A percentile compares a stretch with the other conserved stretches of the same genome.
Evolutionary conservation across 2,888 invertebrate genomes (phyloP).

Genomic region (Nebria salina): DNA sequence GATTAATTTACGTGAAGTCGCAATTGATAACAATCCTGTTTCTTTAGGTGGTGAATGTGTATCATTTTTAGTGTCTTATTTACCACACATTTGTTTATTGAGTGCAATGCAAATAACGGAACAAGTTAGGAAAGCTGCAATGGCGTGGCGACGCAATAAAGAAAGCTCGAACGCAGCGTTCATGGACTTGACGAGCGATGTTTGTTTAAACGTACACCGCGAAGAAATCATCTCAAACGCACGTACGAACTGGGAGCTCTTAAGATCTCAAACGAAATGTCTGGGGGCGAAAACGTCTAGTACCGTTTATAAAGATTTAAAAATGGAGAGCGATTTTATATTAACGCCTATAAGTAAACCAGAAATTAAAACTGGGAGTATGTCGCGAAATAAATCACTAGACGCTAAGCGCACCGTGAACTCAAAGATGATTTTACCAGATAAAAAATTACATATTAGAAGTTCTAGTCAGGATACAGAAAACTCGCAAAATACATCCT

Average conservation of each 20-base stretch:
- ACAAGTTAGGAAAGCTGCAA: conserved; percentile 79
- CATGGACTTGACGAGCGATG: conserved; percentile 70
- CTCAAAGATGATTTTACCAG: conserved; percentile 62
- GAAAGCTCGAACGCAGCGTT: conserved; percentile 76
- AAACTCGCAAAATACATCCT: conserved; percentile 69
- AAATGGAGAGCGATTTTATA: conserved; percentile 61
- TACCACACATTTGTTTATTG: conserved; percentile 76
- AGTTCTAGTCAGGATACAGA: conserved; percentile 72
- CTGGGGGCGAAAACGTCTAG: conserved; percentile 61
- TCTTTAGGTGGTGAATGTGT: conserved; percentile 83
- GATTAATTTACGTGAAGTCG: conserved; percentile 79
- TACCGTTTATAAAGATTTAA: conserved; percentile 56
- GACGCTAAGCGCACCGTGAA: conserved; percentile 36
- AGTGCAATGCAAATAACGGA: conserved; percentile 84
- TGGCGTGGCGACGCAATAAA: conserved; percentile 82
- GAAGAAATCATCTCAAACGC: conserved; percentile 88
- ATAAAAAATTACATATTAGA: conserved; percentile 66
- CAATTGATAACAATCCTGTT: conserved; percentile 87
- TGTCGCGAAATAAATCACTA: conserved; percentile 46
- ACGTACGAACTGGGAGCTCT: conserved; percentile 85
- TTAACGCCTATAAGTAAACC: conserved; percentile 58
- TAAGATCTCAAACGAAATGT: conserved; percentile 73
- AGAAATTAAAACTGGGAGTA: conserved; percentile 50
- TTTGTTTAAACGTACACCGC: conserved; percentile 70
- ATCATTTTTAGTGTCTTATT: conserved; percentile 82